Base-by-base conservation (phyloP, 2,113 vertebrate species). In the Mustelus asterias region DNA sequence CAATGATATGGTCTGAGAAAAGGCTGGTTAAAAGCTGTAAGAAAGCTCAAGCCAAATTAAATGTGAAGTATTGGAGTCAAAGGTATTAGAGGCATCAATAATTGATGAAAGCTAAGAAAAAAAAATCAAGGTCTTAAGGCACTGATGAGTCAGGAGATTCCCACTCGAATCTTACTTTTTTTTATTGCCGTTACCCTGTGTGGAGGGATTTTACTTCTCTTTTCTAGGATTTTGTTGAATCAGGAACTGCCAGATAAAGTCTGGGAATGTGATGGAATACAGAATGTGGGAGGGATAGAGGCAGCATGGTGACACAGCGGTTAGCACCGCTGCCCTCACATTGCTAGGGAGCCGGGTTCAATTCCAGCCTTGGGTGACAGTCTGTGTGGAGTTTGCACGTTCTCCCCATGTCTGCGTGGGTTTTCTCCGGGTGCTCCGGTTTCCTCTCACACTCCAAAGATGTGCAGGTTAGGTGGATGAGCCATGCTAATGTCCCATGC, bases 81-180 rank as follows among this genome's bases (percentile, higher is more conserved):
- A 76, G 24, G 41, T 44, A 95, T 76, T 72, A 72, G 67, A 70
- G 26, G 69, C 48, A 41, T 95, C 94, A 95, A 95, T 72, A 72
- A 95, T 95, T 44, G 69, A 95, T 95, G 94, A 72, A 95, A 95
- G 67, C 37, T 48, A 95, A 76, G 37, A 4, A 5, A 54, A n/a
- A 54, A 65, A 65, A 54, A 95, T 94, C 94, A 76, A 95, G 94
- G 67, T 44, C 65, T 95, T 95, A 41, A 95, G 94, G 41, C 69
- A 54, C 13, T 54, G 67, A 70, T 76, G 69, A 95, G 44, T 95
- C 94, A 72, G 41, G 67, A 95, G 94, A 95, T 95, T 48, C 54
- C 93, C n/a, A 6, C 63, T 69, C 37, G 1, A 70, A 94, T 70
- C 65, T 67, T 18, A 29, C 20, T 24, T 2, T 92, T 72, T 72